A percentile compares a stretch with the other conserved stretches of the same genome.
phyloP scores from a whole-genome alignment of 2,888 invertebrate species.

The Megamerina dolium region DNA sequence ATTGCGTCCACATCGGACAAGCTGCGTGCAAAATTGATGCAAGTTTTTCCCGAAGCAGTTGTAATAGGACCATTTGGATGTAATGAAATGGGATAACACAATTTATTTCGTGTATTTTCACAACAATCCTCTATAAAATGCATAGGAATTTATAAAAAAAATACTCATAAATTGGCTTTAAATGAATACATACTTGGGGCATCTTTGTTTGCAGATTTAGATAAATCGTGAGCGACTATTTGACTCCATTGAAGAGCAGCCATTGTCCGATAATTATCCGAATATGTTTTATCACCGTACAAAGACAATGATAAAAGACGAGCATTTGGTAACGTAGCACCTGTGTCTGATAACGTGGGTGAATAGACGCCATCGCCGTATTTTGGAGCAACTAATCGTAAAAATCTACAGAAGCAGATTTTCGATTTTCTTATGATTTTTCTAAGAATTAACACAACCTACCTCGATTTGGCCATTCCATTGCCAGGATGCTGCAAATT shows the following conservation, averaged over 20 bases:
- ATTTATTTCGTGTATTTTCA: slow-evolving; percentile 19
- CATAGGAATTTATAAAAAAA: not conserved
- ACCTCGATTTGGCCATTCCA: slow-evolving; percentile 25
- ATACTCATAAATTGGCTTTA: not conserved
- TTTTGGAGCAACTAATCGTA: slow-evolving; percentile 30
- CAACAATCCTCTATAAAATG: slow-evolving; percentile 31
- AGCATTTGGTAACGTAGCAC: slow-evolving; percentile 31
- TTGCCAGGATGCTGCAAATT: slow-evolving; percentile 30
- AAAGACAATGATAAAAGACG: slow-evolving; percentile 32
- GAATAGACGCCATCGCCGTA: slow-evolving; percentile 24
- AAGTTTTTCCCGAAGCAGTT: slow-evolving; percentile 50
- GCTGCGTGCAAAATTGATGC: slow-evolving; percentile 61
- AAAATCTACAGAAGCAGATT: slow-evolving; percentile 20
- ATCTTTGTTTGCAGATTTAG: slow-evolving; percentile 22
- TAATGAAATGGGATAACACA: slow-evolving; percentile 52
- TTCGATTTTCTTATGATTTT: not conserved
- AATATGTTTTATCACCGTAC: slow-evolving; percentile 31
- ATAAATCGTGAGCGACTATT: slow-evolving; percentile 36
- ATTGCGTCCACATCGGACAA: slow-evolving; percentile 59
- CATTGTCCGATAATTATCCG: slow-evolving; percentile 33
- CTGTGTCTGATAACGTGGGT: slow-evolving; percentile 19
- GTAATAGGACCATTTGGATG: slow-evolving; percentile 55
- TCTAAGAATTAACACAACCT: not conserved
- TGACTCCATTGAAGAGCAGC: slow-evolving; percentile 39
- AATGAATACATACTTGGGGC: slow-evolving; percentile 4